Conservation (phyloP, 2,888 invertebrate genomes). For the Cryptocephalus moraei region DNA sequence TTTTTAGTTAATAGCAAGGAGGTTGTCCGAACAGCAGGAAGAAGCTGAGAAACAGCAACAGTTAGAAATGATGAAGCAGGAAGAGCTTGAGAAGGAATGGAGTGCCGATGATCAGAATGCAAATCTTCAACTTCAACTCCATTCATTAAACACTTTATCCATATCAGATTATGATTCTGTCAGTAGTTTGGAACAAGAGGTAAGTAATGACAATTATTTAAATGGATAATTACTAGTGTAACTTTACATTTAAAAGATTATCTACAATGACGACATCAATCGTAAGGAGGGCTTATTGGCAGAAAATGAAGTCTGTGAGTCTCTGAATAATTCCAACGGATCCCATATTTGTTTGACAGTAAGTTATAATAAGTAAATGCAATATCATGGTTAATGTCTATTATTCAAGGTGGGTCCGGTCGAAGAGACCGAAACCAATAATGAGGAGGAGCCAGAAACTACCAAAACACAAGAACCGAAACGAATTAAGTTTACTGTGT, state of each 20-base stretch:
- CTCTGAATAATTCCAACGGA: constrained; percentile 23
- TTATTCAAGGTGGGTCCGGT: neutral
- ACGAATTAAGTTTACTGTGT: too few species aligned
- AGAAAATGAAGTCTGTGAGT: constrained; percentile 26
- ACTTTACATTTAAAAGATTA: constrained; percentile 9
- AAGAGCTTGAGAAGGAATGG: too few species aligned
- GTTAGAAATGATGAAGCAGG: too few species aligned
- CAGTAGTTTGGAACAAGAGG: neutral
- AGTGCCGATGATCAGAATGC: too few species aligned
- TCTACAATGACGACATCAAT: constrained; percentile 20
- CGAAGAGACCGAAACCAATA: constrained; percentile 1
- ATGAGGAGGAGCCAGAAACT: constrained; percentile 22
- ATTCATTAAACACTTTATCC: too few species aligned
- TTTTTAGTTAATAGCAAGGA: constrained; percentile 40
- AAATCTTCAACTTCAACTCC: too few species aligned
- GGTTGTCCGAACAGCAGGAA: constrained; percentile 44
- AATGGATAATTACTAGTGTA: neutral
- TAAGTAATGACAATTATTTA: neutral
- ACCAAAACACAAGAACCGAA: too few species aligned
- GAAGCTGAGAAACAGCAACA: constrained; percentile 37
- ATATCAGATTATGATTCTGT: too few species aligned
- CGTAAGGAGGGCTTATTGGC: constrained; percentile 29
- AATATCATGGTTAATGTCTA: neutral
- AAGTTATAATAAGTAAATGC: constrained; percentile 9
- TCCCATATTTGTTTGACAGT: constrained; percentile 31